Evolutionary conservation across 2,113 vertebrate genomes (phyloP).

Genomic region (Nothocercus julius): DNA sequence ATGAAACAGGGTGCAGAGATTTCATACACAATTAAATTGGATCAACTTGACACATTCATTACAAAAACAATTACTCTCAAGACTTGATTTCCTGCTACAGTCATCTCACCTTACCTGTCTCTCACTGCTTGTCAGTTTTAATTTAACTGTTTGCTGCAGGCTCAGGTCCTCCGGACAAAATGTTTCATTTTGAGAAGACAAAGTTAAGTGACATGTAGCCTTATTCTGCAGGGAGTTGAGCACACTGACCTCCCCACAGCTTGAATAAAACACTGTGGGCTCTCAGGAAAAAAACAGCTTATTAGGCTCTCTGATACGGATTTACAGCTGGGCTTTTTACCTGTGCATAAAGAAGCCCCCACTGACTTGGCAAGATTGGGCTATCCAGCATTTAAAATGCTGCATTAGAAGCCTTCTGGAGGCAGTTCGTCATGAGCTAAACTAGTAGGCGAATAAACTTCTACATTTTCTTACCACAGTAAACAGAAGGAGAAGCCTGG

Average conservation of each 20-base stretch:
- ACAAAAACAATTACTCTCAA: constrained; percentile 6
- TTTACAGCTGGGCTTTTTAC: neutral
- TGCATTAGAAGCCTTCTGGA: neutral
- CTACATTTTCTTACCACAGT: neutral
- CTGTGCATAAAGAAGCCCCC: neutral
- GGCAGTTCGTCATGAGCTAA: neutral
- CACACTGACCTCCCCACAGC: neutral
- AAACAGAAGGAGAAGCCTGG: neutral
- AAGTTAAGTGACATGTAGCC: neutral
- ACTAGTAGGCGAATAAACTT: neutral
- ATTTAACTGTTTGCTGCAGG: constrained; percentile 21
- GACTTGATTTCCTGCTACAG: neutral
- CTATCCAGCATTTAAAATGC: neutral
- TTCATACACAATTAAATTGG: constrained; percentile 24
- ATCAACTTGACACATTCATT: neutral
- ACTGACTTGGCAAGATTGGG: neutral
- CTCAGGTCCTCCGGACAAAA: neutral
- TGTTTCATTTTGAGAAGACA: neutral
- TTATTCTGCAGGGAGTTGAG: neutral
- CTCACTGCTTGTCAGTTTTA: neutral
- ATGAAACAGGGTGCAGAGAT: neutral
- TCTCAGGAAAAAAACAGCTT: neutral
- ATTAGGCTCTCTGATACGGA: neutral
- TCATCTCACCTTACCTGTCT: neutral
- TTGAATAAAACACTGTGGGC: neutral